phyloP scores from a whole-genome alignment of 2,113 vertebrate species.

The human (Homo sapiens) region GRCh38 chr18:61319001-61319500 shows the following conservation, averaged over 20 bases:
- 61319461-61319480: neutral
- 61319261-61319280: neutral
- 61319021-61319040: neutral
- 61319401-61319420: neutral
- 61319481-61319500: neutral
- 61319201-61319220: neutral
- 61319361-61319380: neutral
- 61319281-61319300: neutral
- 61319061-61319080: neutral
- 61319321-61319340: neutral
- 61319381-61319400: neutral
- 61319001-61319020: neutral
- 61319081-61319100: neutral
- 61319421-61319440: neutral
- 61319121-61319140: neutral
- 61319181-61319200: neutral
- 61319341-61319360: fast-evolving
- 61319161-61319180: neutral
- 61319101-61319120: neutral
- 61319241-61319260: neutral
- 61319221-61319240: neutral
- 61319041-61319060: neutral
- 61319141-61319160: no score
- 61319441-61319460: neutral
- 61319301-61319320: neutral